Conservation (phyloP, 2,113 vertebrate genomes). For the Oenanthe oenanthe region DNA sequence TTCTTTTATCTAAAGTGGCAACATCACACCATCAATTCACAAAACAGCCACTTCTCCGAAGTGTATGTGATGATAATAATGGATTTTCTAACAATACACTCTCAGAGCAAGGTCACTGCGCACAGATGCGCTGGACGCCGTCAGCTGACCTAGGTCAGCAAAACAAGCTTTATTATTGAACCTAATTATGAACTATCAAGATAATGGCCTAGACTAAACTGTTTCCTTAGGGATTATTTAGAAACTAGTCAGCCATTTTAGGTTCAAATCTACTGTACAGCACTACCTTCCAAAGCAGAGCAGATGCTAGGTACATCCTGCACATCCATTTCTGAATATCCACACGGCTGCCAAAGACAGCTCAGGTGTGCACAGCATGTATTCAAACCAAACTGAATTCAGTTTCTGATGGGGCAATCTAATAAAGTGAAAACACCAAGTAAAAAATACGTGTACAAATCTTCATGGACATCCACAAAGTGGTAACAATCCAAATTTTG, state of each 20-base stretch:
- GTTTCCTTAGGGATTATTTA: conserved; percentile 81
- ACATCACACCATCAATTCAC: conserved; percentile 87
- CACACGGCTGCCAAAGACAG: background rate
- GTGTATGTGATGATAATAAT: conserved; percentile 87
- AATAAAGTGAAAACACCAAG: background rate
- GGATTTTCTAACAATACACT: conserved; percentile 86
- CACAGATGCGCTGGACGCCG: conserved; percentile 76
- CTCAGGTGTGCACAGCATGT: too few relatives aligned
- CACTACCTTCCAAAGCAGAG: background rate
- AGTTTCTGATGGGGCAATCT: background rate
- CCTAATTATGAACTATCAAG: conserved; percentile 86
- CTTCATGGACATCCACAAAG: background rate
- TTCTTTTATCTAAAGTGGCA: conserved; percentile 90
- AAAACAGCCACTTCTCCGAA: conserved; percentile 84
- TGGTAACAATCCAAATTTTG: background rate
- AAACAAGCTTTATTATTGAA: conserved; percentile 83
- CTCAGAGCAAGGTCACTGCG: conserved; percentile 80
- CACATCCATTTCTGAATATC: background rate
- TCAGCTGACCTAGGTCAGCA: conserved; percentile 80
- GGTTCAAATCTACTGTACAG: conserved; percentile 67
- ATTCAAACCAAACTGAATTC: background rate
- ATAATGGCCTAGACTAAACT: conserved; percentile 81
- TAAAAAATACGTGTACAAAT: background rate
- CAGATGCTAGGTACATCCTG: background rate
- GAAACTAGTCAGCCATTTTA: conserved; percentile 74